Evolutionary conservation across 2,888 invertebrate species (phyloP), one percentile per base, ranked within the genome.

Genomic region (Aphidius colemani): DNA sequence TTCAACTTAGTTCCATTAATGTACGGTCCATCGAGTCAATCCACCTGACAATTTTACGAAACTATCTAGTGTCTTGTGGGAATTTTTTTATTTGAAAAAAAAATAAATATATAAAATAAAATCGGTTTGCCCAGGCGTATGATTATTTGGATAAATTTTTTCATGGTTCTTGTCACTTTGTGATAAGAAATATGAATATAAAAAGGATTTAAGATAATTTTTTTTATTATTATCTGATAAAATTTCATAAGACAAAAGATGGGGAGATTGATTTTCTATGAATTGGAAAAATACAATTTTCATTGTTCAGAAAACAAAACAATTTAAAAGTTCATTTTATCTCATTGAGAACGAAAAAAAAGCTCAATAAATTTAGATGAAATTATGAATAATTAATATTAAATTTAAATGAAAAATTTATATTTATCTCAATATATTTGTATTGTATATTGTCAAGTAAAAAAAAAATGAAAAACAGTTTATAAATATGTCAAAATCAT

Each of bases 111-210:
- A 30, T 5, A 30, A 30, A 30, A 30, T 30, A 30, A 30, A 5
- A 30, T 30, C 30, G 30, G 60, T 40, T 41, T 45, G 56, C 8
- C 51, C 51, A 43, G 50, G 56, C 60, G 60, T 60, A 46, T 64
- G 64, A 64, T 64, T 64, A 64, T 64, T 51, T 45, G 50, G 50
- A 60, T 60, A 46, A 57, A 50, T 60, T 46, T 60, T 46, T 59
- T 48, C 39, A 9, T 46, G 18, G 10, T 50, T 50, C 5, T 43
- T 56, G 18, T 56, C 51, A 40, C 18, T 11, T 41, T 44, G 60
- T 7, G 53, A 55, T 10, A 51, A 18, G 30, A 48, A 45, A 41
- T 41, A 45, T 46, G 59, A 59, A 40, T 30, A 30, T 30, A 30
- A 30, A n/a, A 30, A 30, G 30, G 39, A 49, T 49, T 18, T 41